Conservation (phyloP, 2,113 vertebrate species). For the Corydoras sp. region DNA sequence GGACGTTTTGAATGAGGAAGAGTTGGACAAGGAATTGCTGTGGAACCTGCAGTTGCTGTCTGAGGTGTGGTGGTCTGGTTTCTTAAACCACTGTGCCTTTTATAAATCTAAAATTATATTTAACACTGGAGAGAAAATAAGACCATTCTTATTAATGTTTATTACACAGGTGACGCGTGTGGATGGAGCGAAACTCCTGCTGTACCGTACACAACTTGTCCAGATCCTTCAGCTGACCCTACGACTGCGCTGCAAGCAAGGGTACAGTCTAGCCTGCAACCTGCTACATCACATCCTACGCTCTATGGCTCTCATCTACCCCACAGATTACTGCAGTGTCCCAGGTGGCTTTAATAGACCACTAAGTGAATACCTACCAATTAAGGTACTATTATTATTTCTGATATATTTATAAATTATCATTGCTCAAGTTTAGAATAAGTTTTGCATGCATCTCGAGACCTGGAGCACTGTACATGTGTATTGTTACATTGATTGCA, state of each 20-base stretch:
- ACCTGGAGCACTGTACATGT: no score
- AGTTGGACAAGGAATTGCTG: conserved; percentile 92
- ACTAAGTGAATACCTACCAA: conserved; percentile 85
- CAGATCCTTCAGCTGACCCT: conserved; percentile 87
- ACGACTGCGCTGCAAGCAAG: conserved; percentile 92
- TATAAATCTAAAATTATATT: no score
- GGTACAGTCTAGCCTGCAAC: conserved; percentile 93
- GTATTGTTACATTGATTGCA: no score
- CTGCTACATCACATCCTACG: conserved; percentile 92
- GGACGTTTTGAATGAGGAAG: conserved; percentile 89
- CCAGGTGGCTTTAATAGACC: conserved; percentile 89
- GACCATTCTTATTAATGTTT: no score
- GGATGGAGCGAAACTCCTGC: conserved; percentile 89
- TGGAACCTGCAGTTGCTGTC: conserved; percentile 70
- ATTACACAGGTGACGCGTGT: conserved; percentile 83
- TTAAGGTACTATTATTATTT: conserved; percentile 84
- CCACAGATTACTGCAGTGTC: conserved; percentile 96
- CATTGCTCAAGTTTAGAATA: no score
- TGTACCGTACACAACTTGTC: conserved; percentile 83
- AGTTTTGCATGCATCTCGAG: no score
- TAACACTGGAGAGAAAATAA: no score
- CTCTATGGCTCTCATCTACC: conserved; percentile 89
- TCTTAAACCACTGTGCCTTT: no score
- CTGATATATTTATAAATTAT: no score
- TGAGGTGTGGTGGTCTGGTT: conserved; percentile 63